Evolutionary conservation across 2,888 invertebrate species (phyloP).

Genomic region (Petrophora chlorosata): DNA sequence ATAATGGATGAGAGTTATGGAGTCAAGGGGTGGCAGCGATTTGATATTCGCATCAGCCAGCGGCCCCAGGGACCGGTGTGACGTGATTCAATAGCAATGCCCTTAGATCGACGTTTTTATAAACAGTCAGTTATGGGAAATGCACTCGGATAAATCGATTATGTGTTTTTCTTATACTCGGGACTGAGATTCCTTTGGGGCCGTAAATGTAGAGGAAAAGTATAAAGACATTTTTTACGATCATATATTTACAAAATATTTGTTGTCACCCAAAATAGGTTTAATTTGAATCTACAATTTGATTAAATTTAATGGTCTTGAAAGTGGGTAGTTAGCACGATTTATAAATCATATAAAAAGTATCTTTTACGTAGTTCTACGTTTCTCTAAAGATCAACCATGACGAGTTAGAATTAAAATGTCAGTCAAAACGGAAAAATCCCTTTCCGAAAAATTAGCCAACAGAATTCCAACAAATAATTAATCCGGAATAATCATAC

Average conservation of each 20-base stretch:
- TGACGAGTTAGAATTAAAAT: conserved; percentile 77
- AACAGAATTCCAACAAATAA: conserved; percentile 82
- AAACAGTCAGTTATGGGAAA: conserved; percentile 59
- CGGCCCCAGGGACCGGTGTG: conserved; percentile 68
- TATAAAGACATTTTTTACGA: neutral
- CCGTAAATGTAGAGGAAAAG: neutral
- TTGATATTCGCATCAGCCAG: conserved; percentile 77
- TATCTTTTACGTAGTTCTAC: too few species aligned
- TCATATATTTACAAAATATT: too few species aligned
- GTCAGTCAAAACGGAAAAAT: conserved; percentile 82
- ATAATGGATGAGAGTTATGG: conserved; percentile 75
- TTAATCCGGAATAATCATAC: conserved; percentile 84
- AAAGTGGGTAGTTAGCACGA: neutral
- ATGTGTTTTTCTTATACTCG: conserved; percentile 25
- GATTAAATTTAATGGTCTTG: too few species aligned
- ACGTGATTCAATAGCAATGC: conserved; percentile 70
- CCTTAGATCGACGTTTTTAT: conserved; percentile 62
- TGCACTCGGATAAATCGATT: conserved; percentile 47
- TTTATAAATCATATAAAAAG: neutral
- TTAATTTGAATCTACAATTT: too few species aligned
- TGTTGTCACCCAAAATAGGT: too few species aligned
- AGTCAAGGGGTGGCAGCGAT: conserved; percentile 76
- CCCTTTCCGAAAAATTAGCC: conserved; percentile 82
- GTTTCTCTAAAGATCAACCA: conserved; percentile 43
- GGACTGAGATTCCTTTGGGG: conserved; percentile 4